A percentile compares a stretch with the other conserved stretches of the same genome.
phyloP scores from a whole-genome alignment of 2,113 vertebrate species.

The Cavia porcellus region DNA sequence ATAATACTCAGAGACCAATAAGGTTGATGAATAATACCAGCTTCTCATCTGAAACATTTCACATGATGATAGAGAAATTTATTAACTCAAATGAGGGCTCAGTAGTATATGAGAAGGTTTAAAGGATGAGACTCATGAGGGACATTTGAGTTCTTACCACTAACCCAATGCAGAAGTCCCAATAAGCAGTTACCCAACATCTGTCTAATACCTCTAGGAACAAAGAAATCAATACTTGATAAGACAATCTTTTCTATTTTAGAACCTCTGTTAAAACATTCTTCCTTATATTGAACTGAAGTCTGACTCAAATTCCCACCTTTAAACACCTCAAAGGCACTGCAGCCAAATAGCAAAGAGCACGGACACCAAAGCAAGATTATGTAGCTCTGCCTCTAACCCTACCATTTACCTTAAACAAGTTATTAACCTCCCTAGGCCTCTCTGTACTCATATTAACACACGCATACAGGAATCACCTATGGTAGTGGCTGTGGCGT shows the following conservation, averaged over 20 bases:
- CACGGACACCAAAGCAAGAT: rapidly evolving
- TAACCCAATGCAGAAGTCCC: background rate
- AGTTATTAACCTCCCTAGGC: background rate
- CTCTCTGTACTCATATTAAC: background rate
- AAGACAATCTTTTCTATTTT: background rate
- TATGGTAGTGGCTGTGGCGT: rapidly evolving
- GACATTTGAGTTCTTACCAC: background rate
- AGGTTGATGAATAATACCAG: background rate
- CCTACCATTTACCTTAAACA: background rate
- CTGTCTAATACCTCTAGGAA: background rate
- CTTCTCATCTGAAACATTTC: slow-evolving; percentile 1
- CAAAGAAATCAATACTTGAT: background rate
- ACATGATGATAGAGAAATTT: background rate
- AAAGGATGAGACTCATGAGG: background rate
- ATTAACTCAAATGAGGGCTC: background rate
- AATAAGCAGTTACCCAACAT: background rate
- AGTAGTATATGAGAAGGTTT: background rate
- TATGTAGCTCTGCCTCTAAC: background rate
- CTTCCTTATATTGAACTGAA: background rate
- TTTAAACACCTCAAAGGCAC: background rate
- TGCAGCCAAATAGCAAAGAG: background rate
- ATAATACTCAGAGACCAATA: background rate
- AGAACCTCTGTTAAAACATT: background rate
- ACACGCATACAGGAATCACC: background rate
- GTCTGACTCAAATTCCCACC: background rate